Conservation (phyloP, 2,888 invertebrate genomes). For the Encarsia formosa region DNA sequence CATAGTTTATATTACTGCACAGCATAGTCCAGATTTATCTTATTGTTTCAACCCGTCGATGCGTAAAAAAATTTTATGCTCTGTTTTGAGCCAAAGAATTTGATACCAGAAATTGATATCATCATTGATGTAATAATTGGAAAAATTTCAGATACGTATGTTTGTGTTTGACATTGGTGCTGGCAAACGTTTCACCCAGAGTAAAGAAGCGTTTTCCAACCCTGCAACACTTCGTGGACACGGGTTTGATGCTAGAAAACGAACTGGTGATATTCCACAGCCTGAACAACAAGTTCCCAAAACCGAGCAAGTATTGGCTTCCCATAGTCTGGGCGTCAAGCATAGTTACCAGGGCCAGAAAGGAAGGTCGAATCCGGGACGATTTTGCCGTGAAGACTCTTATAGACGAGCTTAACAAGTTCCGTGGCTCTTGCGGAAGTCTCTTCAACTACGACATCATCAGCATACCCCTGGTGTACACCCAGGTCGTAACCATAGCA, state of each 20-base stretch:
- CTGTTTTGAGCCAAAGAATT: no score
- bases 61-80: no score
- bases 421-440: slow-evolving; percentile 54
- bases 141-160: slow-evolving; percentile 59
- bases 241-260: slow-evolving; percentile 76
- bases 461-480: slow-evolving; percentile 57
- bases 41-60: no score
- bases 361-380: slow-evolving; percentile 84
- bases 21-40: no score
- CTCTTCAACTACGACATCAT: slow-evolving; percentile 56
- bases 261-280: slow-evolving; percentile 75
- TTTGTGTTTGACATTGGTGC: slow-evolving; percentile 81
- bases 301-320: slow-evolving; percentile 84
- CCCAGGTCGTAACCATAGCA: slow-evolving; percentile 82
- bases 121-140: no score
- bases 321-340: slow-evolving; percentile 90
- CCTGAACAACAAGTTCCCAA: slow-evolving; percentile 75
- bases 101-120: no score
- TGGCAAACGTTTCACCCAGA: slow-evolving; percentile 79
- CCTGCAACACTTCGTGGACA: slow-evolving; percentile 77
- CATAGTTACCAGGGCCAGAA: slow-evolving; percentile 83
- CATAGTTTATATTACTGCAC: no score
- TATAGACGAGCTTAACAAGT: slow-evolving; percentile 60
- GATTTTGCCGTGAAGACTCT: slow-evolving; percentile 92
- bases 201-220: slow-evolving; percentile 88